Evolutionary conservation across 2,797 vertebrate species (phyloP), one percentile per base, ranked within the genome.

Genomic region (Pipistrellus nathusii): DNA sequence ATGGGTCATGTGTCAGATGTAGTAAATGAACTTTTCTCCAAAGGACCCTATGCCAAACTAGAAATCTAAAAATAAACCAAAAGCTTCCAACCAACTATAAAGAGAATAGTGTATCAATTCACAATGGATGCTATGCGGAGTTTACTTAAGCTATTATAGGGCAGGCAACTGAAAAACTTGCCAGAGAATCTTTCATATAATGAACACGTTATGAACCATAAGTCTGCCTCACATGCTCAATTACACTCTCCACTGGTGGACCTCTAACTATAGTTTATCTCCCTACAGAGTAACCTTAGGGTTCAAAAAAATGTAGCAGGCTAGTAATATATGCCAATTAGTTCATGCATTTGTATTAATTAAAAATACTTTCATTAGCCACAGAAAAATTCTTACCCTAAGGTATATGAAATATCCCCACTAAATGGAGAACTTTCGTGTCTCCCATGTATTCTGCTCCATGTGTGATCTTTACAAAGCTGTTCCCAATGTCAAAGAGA

Each of bases 41-140:
- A 5, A 57, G 21, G 53, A 38, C 9, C 14, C 41, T 25, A 51
- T 35, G 14, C 25, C 51, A 88, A 75, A 86, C 55, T 55, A 25
- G 38, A 77, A 94, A 81, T 69, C 32, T 62, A 72, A 89, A 87
- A 85, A 53, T 23, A 90, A 77, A 64, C 23, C 78, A 66, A 75
- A 82, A 90, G 41, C 9, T 94, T 94, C 38, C 90, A 82, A n/a
- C 35, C 44, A 93, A 89, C 32, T 84, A 72, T n/a, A 51, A 81
- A 86, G 59, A 94, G 21, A 94, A n/a, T 57, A 94, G 92, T 35
- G 35, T n/a, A 84, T 18, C 46, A 83, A 88, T 41, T 75, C 38
- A 82, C 4, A 30, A 62, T n/a, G 9, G 57, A 38, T 78, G 64
- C 53, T 71, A 1, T 62, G 46, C 44, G 41, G 59, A 83, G 15